These are phyloP conservation scores for Neomicropteryx cornuta DNA, from an alignment of 1,140 invertebrate species.

Conservation along the genomic window DNA sequence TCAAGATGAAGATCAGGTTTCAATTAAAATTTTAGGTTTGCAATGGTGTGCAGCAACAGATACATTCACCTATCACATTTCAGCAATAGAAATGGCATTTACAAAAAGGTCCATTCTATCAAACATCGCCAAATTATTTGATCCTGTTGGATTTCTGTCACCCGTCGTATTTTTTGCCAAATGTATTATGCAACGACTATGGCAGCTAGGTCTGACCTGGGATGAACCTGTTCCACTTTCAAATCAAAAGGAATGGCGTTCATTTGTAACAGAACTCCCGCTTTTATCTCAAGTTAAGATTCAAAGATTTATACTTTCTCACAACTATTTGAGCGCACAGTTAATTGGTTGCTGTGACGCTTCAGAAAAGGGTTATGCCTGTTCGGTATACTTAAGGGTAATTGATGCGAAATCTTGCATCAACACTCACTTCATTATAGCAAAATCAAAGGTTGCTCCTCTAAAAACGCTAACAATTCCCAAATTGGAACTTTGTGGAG, in stretches of 20 bases:
- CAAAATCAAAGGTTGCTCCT: conserved; percentile 24
- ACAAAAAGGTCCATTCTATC: conserved; percentile 18
- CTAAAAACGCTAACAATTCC: conserved; percentile 18
- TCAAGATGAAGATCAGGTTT: not conserved
- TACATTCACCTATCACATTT: not conserved
- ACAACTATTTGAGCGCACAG: not conserved
- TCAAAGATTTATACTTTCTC: conserved; percentile 3
- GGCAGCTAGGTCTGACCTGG: conserved; percentile 20
- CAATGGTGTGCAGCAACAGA: not conserved
- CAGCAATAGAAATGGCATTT: not conserved
- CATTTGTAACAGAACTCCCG: not conserved
- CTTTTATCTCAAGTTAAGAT: not conserved
- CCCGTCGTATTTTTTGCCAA: conserved; percentile 22
- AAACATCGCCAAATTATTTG: conserved; percentile 17
- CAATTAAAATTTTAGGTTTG: not conserved
- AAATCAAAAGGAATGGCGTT: conserved; percentile 10
- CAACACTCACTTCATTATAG: conserved; percentile 11
- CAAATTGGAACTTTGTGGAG: conserved; percentile 20
- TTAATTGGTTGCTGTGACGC: conserved; percentile 2
- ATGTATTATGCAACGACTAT: conserved; percentile 23
- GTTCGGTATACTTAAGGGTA: not conserved
- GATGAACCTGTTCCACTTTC: conserved; percentile 19
- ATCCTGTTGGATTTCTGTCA: conserved; percentile 18
- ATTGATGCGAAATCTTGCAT: not conserved
- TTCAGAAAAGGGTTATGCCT: conserved; percentile 19